phyloP scores from a whole-genome alignment of 2,797 vertebrate species.

The Leptatherina wallacei region DNA sequence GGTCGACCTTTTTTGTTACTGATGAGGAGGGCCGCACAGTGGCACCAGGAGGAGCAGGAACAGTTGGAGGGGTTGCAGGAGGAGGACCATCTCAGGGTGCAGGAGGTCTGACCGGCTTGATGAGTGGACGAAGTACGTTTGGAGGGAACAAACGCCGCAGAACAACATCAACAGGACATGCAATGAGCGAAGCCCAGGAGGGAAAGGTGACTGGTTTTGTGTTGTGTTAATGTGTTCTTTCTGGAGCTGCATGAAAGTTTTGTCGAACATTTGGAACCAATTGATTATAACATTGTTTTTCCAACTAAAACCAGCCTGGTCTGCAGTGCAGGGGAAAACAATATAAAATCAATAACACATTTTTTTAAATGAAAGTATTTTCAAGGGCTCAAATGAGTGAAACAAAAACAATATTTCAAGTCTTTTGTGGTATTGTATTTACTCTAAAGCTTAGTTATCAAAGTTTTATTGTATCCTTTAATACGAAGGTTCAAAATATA shows the following conservation, averaged over 20 bases:
- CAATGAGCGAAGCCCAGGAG: constrained; percentile 84
- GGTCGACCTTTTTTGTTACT: constrained; percentile 87
- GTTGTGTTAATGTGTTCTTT: background rate
- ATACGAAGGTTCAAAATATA: no score
- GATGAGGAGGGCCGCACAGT: constrained; percentile 79
- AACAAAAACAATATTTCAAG: no score
- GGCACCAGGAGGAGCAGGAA: constrained; percentile 23
- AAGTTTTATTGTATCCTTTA: no score
- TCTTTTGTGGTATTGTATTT: no score
- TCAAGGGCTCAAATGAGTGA: no score
- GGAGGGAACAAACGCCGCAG: constrained; percentile 74
- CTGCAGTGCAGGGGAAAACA: background rate
- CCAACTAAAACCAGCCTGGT: background rate
- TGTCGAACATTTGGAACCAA: background rate
- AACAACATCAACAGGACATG: constrained; percentile 40
- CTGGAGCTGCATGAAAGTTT: background rate
- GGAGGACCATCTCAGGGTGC: constrained; percentile 44
- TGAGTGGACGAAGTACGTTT: constrained; percentile 69
- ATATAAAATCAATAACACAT: background rate
- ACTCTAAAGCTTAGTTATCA: no score
- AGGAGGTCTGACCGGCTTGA: constrained; percentile 61
- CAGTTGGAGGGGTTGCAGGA: background rate
- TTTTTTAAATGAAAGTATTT: no score
- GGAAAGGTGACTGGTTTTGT: constrained; percentile 76
- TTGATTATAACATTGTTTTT: background rate